Evolutionary conservation across 2,888 invertebrate genomes (phyloP).

Genomic region (Drosophila koepferae): DNA sequence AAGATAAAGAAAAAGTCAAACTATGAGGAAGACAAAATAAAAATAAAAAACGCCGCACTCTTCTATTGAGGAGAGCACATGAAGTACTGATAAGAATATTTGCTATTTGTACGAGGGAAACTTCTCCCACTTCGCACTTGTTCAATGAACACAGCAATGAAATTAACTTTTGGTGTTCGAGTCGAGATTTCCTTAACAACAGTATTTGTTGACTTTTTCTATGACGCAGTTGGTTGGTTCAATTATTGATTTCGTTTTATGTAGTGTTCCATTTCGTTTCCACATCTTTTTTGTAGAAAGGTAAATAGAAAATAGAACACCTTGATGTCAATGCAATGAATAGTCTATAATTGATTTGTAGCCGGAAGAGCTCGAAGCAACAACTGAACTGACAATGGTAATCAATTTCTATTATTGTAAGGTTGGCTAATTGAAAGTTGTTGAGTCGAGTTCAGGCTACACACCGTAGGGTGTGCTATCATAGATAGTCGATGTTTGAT

Average conservation of each 20-base stretch:
- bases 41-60: neutral
- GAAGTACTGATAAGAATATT: slow-evolving; percentile 65
- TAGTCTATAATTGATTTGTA: slow-evolving; percentile 69
- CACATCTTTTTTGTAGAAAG: neutral
- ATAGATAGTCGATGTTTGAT: slow-evolving; percentile 26
- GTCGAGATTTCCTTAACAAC: slow-evolving; percentile 36
- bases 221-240: slow-evolving; percentile 33
- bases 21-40: slow-evolving; percentile 5
- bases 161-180: slow-evolving; percentile 67
- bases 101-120: slow-evolving; percentile 44
- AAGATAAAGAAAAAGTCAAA: slow-evolving; percentile 62
- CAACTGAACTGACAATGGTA: slow-evolving; percentile 69
- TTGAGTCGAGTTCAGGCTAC: slow-evolving; percentile 31
- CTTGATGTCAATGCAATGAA: slow-evolving; percentile 7
- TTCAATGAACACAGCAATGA: slow-evolving; percentile 45
- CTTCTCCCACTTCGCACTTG: slow-evolving; percentile 7
- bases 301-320: slow-evolving; percentile 32
- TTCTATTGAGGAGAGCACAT: slow-evolving; percentile 20
- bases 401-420: slow-evolving; percentile 73
- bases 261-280: neutral
- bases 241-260: slow-evolving; percentile 40
- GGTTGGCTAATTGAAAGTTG: slow-evolving; percentile 73
- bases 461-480: slow-evolving; percentile 12
- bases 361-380: slow-evolving; percentile 44
- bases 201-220: slow-evolving; percentile 45